Base-by-base conservation (phyloP, 2,113 vertebrate genomes). In the human (Homo sapiens) region DNA sequence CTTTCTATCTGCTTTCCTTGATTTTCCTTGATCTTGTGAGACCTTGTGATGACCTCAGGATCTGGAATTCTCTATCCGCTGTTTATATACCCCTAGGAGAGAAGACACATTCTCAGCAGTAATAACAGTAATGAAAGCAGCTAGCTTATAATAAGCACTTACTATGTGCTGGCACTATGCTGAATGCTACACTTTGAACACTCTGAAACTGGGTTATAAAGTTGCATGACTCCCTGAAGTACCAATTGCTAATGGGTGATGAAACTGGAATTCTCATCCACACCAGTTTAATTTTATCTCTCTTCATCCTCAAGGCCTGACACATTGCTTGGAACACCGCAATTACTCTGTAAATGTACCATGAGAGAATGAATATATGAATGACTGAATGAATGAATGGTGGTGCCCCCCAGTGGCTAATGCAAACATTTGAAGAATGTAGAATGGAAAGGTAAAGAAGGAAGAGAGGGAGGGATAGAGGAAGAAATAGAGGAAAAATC, bases 21-120 rank as follows among this genome's bases (percentile, higher is more conserved):
- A 97, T 98, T 98, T 95, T 73, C 85, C 91, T 98, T 89, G 89
- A 97, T 98, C 94, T 94, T 92, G 61, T 68, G 96, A 94, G 89
- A 89, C 30, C 0, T 14, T 94, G 96, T 76, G 7, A 55, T 97
- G 93, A 97, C 94, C 95, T 88, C 40, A 43, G 1, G 22, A 96
- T 94, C 93, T 87, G 90, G 9, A 40, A 61, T 75, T 17, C 66
- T 98, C 96, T 96, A 5, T 1, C 40, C 11, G 0, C 16, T 97
- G 78, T 80, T 96, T 96, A 88, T 90, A 76, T 78, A 76, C 80
- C 0, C 0, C 72, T 5, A 86, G 35, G 97, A 72, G 84, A 93
- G 72, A 96, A 6, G 55, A 68, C 40, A 13, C 72, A 93, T 93
- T 97, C 72, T 96, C 72, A 61, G 72, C 70, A 76, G 84, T 96